Evolutionary conservation across 1,140 invertebrate species (phyloP).

Genomic region (Pseudomyrmex cubaensis): DNA sequence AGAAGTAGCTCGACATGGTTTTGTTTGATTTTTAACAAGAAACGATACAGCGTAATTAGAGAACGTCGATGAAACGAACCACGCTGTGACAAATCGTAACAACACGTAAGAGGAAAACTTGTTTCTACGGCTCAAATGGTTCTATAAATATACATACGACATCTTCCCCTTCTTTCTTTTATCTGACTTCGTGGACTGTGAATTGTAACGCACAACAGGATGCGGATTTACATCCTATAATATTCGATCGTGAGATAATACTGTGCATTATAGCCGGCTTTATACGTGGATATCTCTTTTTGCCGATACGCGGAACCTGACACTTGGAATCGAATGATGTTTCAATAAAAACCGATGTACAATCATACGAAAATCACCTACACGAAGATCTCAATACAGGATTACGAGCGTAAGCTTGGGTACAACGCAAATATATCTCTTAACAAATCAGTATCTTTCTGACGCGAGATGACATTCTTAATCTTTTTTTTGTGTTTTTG

Average conservation of each 20-base stretch:
- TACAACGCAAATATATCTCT: slow-evolving; percentile 70
- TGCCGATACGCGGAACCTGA: not conserved
- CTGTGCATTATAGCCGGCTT: slow-evolving; percentile 67
- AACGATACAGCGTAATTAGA: no score
- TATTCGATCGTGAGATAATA: slow-evolving; percentile 72
- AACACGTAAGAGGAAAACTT: slow-evolving; percentile 2
- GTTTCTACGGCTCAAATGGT: slow-evolving; percentile 33
- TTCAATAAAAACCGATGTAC: slow-evolving; percentile 43
- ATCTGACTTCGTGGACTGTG: slow-evolving; percentile 7
- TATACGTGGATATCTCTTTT: slow-evolving; percentile 2
- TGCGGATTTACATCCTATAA: slow-evolving; percentile 54
- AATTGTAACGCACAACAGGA: slow-evolving; percentile 9
- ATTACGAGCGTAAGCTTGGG: slow-evolving; percentile 76
- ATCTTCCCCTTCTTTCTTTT: not conserved
- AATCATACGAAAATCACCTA: slow-evolving; percentile 63
- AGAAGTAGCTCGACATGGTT: no score
- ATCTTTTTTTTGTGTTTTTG: no score
- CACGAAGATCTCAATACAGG: slow-evolving; percentile 49
- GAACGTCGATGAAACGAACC: no score
- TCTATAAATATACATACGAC: slow-evolving; percentile 16
- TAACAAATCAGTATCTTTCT: slow-evolving; percentile 72
- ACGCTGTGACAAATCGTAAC: slow-evolving; percentile 8
- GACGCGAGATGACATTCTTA: slow-evolving; percentile 66
- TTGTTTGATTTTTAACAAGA: no score
- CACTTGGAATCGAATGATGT: slow-evolving; percentile 20